phyloP scores from a whole-genome alignment of 2,113 vertebrate species.

The Cnemophilus loriae region DNA sequence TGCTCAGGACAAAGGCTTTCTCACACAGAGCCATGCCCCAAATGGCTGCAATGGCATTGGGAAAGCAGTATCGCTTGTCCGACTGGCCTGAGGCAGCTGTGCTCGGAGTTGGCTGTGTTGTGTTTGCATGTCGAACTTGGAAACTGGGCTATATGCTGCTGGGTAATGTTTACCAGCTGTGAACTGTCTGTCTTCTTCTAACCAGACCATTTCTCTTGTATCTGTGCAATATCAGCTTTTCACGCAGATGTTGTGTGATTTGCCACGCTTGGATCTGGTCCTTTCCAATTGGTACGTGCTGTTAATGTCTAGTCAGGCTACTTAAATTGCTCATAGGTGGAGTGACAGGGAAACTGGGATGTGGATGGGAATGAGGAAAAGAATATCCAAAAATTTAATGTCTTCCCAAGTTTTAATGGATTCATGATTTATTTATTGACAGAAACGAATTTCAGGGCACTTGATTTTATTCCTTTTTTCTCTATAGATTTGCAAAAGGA shows the following conservation, averaged over 20 bases:
- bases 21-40: background rate
- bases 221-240: background rate
- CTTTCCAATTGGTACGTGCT: background rate
- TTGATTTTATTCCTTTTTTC: background rate
- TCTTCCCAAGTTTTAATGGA: background rate
- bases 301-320: background rate
- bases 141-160: background rate
- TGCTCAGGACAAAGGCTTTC: background rate
- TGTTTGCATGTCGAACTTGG: background rate
- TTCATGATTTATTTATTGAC: background rate
- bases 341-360: background rate
- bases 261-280: background rate
- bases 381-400: background rate
- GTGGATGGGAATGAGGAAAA: background rate
- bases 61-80: rapidly evolving
- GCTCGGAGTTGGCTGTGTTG: background rate
- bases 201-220: background rate
- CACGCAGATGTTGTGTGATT: background rate
- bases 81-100: background rate
- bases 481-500: background rate
- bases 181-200: background rate
- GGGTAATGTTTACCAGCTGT: background rate
- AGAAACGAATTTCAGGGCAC: background rate
- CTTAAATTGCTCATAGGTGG: background rate
- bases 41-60: background rate